Evolutionary conservation across 2,888 invertebrate species (phyloP).

Genomic region (Ormyrus thymus): DNA sequence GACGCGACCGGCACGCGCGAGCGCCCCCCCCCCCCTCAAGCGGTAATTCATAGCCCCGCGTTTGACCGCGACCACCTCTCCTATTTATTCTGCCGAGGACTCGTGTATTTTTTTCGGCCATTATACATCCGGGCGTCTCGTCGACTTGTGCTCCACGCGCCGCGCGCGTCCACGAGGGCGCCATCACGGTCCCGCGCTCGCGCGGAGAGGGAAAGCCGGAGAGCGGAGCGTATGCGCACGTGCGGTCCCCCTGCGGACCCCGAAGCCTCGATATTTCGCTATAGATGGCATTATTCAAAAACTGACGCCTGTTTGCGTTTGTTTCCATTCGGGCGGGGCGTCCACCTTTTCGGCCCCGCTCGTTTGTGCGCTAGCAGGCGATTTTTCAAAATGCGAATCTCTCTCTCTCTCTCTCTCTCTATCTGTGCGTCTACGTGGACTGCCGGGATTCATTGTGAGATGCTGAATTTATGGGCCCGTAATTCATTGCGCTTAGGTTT

Average conservation of each 20-base stretch:
- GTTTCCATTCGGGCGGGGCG: not conserved
- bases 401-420: constrained; percentile 23
- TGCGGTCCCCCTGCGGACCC: not conserved
- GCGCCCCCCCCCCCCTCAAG: not conserved
- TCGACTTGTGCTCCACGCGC: constrained; percentile 60
- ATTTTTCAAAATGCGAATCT: constrained; percentile 52
- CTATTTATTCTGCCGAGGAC: constrained; percentile 63
- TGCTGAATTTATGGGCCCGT: constrained; percentile 43
- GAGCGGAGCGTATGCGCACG: not conserved
- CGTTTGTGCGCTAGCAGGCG: not conserved
- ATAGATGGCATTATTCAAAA: not conserved
- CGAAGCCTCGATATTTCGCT: not conserved
- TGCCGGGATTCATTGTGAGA: constrained; percentile 21
- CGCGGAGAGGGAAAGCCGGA: not conserved
- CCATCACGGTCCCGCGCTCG: constrained; percentile 11
- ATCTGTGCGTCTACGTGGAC: constrained; percentile 4
- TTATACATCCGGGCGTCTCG: constrained; percentile 63
- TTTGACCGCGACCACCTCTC: constrained; percentile 16
- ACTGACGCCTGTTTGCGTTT: not conserved
- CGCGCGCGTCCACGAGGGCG: constrained; percentile 4
- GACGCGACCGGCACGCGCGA: not conserved
- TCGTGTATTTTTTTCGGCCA: constrained; percentile 57
- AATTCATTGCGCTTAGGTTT: constrained; percentile 30
- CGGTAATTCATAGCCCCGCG: constrained; percentile 20
- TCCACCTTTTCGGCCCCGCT: constrained; percentile 12